Base-by-base conservation (phyloP, 2,888 invertebrate genomes). In the Cyrtodaria siliqua region DNA sequence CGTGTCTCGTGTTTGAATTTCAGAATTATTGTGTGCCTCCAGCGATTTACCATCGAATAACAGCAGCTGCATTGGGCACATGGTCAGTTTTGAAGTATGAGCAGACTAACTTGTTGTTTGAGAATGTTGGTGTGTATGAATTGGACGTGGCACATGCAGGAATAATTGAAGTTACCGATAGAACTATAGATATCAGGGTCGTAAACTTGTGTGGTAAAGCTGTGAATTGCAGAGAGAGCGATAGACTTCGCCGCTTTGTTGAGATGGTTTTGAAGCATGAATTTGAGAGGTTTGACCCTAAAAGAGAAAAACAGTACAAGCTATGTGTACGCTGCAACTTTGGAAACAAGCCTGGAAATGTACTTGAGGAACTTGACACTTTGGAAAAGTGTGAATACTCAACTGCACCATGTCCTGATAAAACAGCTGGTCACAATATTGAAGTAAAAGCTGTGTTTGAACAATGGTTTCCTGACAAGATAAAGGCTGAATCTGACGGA, bases 131-230 rank as follows among this genome's bases (percentile, higher is more conserved):
- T 40, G 40, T 27, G 12, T 59, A 60, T 24, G 26, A 52, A 55
- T 42, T 72, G 8, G 53, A 66, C 27, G 44, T n/a, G 16, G 40
- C 53, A 6, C 72, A 72, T 61, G 47, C 55, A 20, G 72, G 64
- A 20, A 60, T 59, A n/a, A 53, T 64, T 1, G 53, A 57, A 61
- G 47, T 60, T 16, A 66, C 40, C 4, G 44, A 38, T 29, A 47
- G 20, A 40, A 66, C 53, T 26, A 27, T 55, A 16, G 56, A 38
- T 26, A n/a, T 60, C 40, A 47, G 38, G 59, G 60, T 42, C 1
- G 38, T 50, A 18, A 38, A 52, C 12, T 40, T 38, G 2, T 16
- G 27, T 18, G 49, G 50, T 16, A 38, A 61, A 9, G 49, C 49
- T 2, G 61, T 61, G 1, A 24, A 61, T 20, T 20, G 49, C n/a